Evolutionary conservation across 1,140 invertebrate genomes (phyloP), one percentile per base, ranked within the genome.

Genomic region (Octopus sinensis): DNA sequence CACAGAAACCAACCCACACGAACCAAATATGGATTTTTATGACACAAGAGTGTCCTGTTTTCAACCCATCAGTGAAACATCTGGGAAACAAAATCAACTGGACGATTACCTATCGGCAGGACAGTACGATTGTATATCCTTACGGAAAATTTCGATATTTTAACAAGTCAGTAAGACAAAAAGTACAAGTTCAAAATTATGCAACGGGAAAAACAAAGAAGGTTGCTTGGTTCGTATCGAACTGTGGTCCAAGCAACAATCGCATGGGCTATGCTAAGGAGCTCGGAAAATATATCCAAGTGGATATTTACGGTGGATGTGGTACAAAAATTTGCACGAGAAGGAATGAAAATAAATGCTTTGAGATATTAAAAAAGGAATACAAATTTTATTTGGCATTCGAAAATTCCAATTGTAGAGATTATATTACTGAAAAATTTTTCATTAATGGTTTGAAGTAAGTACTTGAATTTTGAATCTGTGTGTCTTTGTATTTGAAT

Each of bases 371-470:
- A n/a, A 95, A 97, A 86, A 94, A 93, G 79, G 95, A 97, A 79
- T 99, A 99, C 91, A 99, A 99, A 90, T 99, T 99, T 91, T 99
- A 99, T 90, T 92, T 99, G 76, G 96, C 97, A 0, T 99, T 99
- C 88, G 92, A 92, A 82, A 92, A 92, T 81, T 88, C 88, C 12
- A 91, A 92, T 83, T 92, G 92, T 82, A 81, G 86, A n/a, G 91
- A 92, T 82, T 92, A 92, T 83, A 90, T 92, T n/a, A 92, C 91
- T 1, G 91, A 92, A 81, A 92, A 92, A 84, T 89, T 93, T 7
- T 96, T 88, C 81, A 82, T 87, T 12, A 90, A 87, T 77, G 89
- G 86, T 53, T 82, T 89, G 82, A 77, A 81, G 89, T 90, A 86
- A n/a, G n/a, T n/a, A n/a, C n/a, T n/a, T n/a, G n/a, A n/a, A n/a